Percentiles rank a stretch among this genome's conserved stretches.
Conservation (phyloP, 2,888 invertebrate species). For the Chloroclysta siterata region DNA sequence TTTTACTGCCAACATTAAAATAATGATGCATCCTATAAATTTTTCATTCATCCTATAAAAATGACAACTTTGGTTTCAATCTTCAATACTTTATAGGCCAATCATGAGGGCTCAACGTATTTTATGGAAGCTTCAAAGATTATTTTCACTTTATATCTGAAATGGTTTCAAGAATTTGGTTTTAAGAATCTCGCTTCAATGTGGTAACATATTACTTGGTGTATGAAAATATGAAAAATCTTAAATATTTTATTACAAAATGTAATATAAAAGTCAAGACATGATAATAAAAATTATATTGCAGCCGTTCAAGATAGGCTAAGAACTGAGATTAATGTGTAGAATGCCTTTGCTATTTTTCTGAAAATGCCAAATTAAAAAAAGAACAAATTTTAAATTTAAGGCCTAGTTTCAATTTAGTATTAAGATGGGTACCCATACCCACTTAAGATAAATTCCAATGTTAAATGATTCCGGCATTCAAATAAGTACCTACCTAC, state of each 20-base stretch:
- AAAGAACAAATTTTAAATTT: too few relatives aligned
- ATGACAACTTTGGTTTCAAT: neutral
- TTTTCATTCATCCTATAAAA: neutral
- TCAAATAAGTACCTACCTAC: constrained; percentile 32
- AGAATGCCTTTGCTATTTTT: neutral
- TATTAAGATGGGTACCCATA: neutral
- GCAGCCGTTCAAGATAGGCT: neutral
- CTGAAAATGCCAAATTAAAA: too few relatives aligned
- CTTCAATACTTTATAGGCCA: constrained; percentile 6
- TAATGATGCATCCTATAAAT: neutral
- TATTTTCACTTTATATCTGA: constrained; percentile 2
- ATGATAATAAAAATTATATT: neutral
- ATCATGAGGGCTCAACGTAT: constrained; percentile 4
- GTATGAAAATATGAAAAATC: too few relatives aligned
- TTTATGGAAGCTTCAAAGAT: neutral
- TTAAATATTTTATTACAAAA: neutral
- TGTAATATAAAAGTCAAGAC: neutral
- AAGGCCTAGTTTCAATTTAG: too few relatives aligned
- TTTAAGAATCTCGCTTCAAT: neutral
- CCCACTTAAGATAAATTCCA: neutral
- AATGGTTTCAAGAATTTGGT: neutral
- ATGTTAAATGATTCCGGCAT: constrained; percentile 21
- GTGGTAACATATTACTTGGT: neutral
- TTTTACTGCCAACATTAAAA: too few relatives aligned
- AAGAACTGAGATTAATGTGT: neutral